Base-by-base conservation (phyloP, 2,113 vertebrate genomes). In the Barbus barbus region DNA sequence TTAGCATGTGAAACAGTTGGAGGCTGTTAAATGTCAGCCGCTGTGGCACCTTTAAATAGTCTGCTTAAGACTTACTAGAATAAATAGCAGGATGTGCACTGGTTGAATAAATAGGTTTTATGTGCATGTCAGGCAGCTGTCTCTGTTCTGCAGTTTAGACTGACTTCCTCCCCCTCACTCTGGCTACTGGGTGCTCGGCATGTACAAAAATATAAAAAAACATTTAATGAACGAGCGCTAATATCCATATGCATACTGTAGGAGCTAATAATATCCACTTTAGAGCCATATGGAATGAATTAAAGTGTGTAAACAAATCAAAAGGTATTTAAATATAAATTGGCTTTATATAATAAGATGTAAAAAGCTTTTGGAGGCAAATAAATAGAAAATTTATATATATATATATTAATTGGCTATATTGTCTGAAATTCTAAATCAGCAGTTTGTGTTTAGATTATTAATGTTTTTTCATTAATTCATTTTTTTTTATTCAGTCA, bases 71-170 rank as follows among this genome's bases (percentile, higher is more conserved):
- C n/a, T n/a, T n/a, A 73, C 75, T 78, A 84, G 3, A 51, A 48
- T 41, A 74, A 81, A 85, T 85, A 81, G 85, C 72, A 82, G 61
- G 48, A 56, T 4, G 6, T 82, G 71, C 73, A 82, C 75, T 20
- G 61, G 86, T 3, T 84, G 87, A 86, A 73, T 80, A 65, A 89
- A 90, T 86, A 85, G 46, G 87, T 72, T 84, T 74, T 73, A 51
- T 72, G 58, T 65, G 48, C 33, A 31, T 4, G 63, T 61, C 61
- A 83, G 67, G 81, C 28, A 53, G 48, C 63, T 84, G 72, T 87
- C 53, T 86, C 72, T 67, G 20, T 77, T 83, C 67, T 81, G 83
- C 28, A 82, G 80, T 41, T 86, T 79, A 72, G 36, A 18, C 58
- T 67, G 18, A 22, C 16, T 46, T 83, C 81, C 67, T 74, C 65